Base-by-base conservation (phyloP, 2,113 vertebrate genomes). In the Carollia perspicillata region DNA sequence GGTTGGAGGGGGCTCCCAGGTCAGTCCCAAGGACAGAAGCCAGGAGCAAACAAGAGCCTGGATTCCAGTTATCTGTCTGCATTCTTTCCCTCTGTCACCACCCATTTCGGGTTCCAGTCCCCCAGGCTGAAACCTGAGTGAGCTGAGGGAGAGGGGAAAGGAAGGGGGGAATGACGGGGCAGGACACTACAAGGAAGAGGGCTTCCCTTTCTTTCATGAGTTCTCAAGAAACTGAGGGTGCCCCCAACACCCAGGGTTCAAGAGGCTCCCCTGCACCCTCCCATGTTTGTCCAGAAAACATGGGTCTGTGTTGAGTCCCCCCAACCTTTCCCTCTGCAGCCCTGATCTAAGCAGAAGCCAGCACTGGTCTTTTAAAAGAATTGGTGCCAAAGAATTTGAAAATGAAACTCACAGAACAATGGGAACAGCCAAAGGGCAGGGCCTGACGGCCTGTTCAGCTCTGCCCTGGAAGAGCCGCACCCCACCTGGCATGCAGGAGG, bases 361-460 rank as follows among this genome's bases (percentile, higher is more conserved):
- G 35, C 26, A 42, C 44, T 90, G 78, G 53, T 51, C 63, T 96
- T 74, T 95, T 84, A 55, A 88, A 91, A 80, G 87, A 53, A 69
- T 88, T n/a, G 40, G 72, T 88, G 87, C 33, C 88, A 89, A 84
- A 96, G 90, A 95, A 93, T 83, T 88, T 96, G 96, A 97, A 97
- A 97, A 95, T 79, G 96, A 97, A 97, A 97, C 95, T 97, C 93
- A 49, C 44, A 94, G 90, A 96, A 97, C 97, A 97, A 97, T 97
- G 93, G 87, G 63, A 96, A 93, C 66, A 35, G 89, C 68, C 71
- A 53, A 74, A 93, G 93, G 97, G 97, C 81, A 96, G 97, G 95
- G 94, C 96, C 42, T 72, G 14, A 77, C 9, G 8, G 90, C 72
- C 66, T 65, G 68, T 63, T 83, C 35, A 55, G 92, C 93, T 95